Evolutionary conservation across 1,140 invertebrate genomes (phyloP), one percentile per base, ranked within the genome.

Genomic region (Caerostris extrusa): DNA sequence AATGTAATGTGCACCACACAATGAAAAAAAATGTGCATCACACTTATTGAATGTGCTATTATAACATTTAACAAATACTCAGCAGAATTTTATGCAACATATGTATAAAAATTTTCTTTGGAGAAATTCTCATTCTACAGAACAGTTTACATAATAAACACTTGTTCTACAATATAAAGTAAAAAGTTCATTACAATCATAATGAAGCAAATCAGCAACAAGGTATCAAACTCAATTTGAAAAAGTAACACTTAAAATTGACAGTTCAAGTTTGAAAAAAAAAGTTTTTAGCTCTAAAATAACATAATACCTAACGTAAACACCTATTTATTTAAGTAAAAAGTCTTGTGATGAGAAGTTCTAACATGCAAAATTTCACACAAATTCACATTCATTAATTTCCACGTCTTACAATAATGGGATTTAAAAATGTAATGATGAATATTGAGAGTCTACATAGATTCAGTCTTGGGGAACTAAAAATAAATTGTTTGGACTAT

Each of bases 381-480:
- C 64, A 91, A n/a, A 91, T 91, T 81, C 69, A 91, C 90, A 91
- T 81, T 91, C 19, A 91, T 19, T 81, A 60, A 61, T 85, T 14
- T 91, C 71, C 71, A 81, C 71, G 83, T 93, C 91, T 87, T 93
- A 93, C 91, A 93, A 69, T 71, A 67, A 93, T 69, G 81, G 83
- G 60, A 50, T 87, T 57, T 64, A 85, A 83, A 85, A 87, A 87
- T 58, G 34, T 58, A 67, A 53, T 82, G 61, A n/a, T 60, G 55
- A 77, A n/a, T 60, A 81, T 81, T 61, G 60, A 60, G 58, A 61
- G 69, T 17, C 82, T 69, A 87, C 81, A 87, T 82, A 61, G 82
- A 85, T 92, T 92, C 77, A 91, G 83, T 87, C 91, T 93, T 87
- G 61, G 91, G 91, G 91, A 93, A 87, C 87, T 87, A 17, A 87